Base-by-base conservation (phyloP, 2,113 vertebrate genomes). In the Callorhinus ursinus region DNA sequence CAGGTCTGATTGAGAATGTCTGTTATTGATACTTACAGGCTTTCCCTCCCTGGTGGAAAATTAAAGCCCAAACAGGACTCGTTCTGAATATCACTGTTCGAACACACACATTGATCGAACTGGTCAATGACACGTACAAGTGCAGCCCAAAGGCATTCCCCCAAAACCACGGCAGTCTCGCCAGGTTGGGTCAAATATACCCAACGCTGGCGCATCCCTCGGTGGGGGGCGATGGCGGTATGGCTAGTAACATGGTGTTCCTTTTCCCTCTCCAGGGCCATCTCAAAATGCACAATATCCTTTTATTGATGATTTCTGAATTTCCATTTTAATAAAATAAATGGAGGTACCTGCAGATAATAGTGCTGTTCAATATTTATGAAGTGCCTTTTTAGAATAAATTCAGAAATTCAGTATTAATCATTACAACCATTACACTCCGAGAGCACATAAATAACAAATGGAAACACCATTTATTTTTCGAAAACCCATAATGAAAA, bases 251-350 rank as follows among this genome's bases (percentile, higher is more conserved):
- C 16, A 3, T 1, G 28, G 49, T 1, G 4, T 11, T 18, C 6
- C 18, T 5, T 11, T 19, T 2, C 13, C 1, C 10, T 28, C 42
- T 22, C 28, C 4, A 1, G 36, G 33, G 28, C 74, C 42, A 0
- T 18, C 31, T 74, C 2, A 0, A 4, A 14, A 33, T 0, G 12
- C 84, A 13, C 69, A 4, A 5, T 4, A 21, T 22, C 57, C 0
- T 9, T n/a, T 93, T 93, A 93, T 80, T 8, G 86, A 95, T 91
- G 96, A 85, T 65, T 71, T n/a, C 96, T n/a, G 86, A 55, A 96
- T 97, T 93, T 95, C 96, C 97, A 97, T 97, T 97, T 97, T 93
- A 88, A 97, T 96, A 91, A 93, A 93, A 97, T 85, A 81, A 85
- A 96, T 88, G 24, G 82, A 31, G 39, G 1, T 55, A 71, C 82